Evolutionary conservation across 2,797 vertebrate genomes (phyloP).

Genomic region (Eutrigla gurnardus): DNA sequence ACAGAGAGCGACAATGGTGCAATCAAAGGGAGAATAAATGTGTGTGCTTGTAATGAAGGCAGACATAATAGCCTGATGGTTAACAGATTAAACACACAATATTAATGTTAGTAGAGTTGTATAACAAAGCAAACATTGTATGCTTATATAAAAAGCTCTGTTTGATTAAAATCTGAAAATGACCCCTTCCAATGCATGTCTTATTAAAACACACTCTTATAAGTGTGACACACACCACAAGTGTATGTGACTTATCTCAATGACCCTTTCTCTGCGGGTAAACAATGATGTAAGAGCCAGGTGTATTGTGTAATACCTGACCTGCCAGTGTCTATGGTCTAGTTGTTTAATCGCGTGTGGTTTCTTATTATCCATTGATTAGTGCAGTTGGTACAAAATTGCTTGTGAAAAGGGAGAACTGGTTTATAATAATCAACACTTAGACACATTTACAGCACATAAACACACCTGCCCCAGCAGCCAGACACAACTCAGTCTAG

Average conservation of each 20-base stretch:
- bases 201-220: constrained; percentile 17
- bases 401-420: background rate
- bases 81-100: constrained; percentile 18
- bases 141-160: too few relatives aligned
- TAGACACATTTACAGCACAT: constrained; percentile 16
- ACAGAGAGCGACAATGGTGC: constrained; percentile 1
- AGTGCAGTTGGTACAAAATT: background rate
- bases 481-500: constrained; percentile 68
- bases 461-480: constrained; percentile 51
- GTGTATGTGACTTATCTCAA: background rate
- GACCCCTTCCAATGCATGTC: constrained; percentile 2
- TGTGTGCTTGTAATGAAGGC: background rate
- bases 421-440: constrained; percentile 17
- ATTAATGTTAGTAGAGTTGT: constrained; percentile 33
- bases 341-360: constrained; percentile 18
- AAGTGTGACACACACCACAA: constrained; percentile 27
- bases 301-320: constrained; percentile 27
- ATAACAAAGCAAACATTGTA: constrained; percentile 41
- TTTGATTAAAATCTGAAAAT: constrained; percentile 27
- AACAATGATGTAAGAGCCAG: constrained; percentile 34
- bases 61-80: constrained; percentile 2
- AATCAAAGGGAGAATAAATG: background rate
- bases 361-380: constrained; percentile 19
- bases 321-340: constrained; percentile 29
- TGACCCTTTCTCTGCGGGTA: constrained; percentile 10